phyloP scores from a whole-genome alignment of 2,888 invertebrate species.

The Scaptomyza parva region DNA sequence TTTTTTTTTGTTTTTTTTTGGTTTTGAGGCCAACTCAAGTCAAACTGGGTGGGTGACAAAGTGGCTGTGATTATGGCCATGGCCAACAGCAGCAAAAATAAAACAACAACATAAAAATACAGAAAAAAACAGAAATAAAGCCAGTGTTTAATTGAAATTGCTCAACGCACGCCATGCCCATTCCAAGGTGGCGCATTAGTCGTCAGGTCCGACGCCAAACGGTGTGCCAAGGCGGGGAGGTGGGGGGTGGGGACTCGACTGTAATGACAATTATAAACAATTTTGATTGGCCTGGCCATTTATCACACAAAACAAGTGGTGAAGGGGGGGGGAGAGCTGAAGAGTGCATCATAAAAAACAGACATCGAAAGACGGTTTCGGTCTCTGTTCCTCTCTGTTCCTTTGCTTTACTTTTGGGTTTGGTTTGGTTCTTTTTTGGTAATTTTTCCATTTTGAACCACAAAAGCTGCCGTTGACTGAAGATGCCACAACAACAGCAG shows the following conservation, averaged over 20 bases:
- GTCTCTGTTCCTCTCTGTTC: constrained; percentile 21
- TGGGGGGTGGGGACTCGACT: not conserved
- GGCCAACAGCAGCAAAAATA: constrained; percentile 25
- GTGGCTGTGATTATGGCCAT: constrained; percentile 75
- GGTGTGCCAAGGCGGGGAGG: not conserved
- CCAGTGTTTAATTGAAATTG: constrained; percentile 76
- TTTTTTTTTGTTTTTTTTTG: no score
- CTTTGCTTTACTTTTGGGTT: constrained; percentile 3
- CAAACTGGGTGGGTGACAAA: constrained; percentile 76
- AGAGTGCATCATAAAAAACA: constrained; percentile 68
- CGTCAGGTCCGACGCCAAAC: constrained; percentile 67
- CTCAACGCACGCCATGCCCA: constrained; percentile 76
- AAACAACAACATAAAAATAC: not conserved
- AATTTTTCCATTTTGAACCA: constrained; percentile 61
- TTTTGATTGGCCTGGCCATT: constrained; percentile 73
- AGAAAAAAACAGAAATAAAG: constrained; percentile 4
- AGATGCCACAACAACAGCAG: constrained; percentile 33
- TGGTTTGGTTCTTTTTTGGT: constrained; percentile 13
- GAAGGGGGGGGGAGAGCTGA: constrained; percentile 3
- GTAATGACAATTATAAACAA: constrained; percentile 76
- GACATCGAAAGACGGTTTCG: constrained; percentile 59
- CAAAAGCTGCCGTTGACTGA: constrained; percentile 44
- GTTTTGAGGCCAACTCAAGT: constrained; percentile 20
- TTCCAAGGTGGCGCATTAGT: constrained; percentile 79
- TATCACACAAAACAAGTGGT: constrained; percentile 57